Evolutionary conservation across 2,888 invertebrate species (phyloP).

Genomic region (Cheiracanthium punctorium): DNA sequence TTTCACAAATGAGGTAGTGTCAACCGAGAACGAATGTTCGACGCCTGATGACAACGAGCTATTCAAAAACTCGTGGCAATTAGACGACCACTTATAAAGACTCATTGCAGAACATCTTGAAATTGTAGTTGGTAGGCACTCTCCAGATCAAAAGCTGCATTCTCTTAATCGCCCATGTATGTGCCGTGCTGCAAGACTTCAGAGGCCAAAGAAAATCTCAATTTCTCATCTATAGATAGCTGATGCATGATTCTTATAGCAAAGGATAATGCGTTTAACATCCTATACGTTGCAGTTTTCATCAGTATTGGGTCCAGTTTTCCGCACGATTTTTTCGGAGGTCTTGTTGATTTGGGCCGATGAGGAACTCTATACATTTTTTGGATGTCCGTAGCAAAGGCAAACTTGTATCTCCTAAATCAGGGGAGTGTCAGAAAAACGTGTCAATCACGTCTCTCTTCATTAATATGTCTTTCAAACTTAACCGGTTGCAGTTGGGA

Average conservation of each 20-base stretch:
- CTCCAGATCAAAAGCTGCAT: neutral
- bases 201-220: neutral
- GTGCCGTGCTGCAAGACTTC: neutral
- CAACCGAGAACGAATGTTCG: neutral
- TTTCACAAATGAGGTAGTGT: neutral
- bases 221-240: constrained; percentile 12
- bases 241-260: constrained; percentile 22
- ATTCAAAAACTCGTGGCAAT: neutral
- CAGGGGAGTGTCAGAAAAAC: constrained; percentile 4
- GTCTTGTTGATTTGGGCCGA: constrained; percentile 11
- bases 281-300: constrained; percentile 14
- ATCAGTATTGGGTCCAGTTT: neutral
- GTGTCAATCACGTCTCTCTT: constrained; percentile 13
- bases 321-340: constrained; percentile 4
- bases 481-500: neutral
- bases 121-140: neutral
- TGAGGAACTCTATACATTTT: constrained; percentile 34
- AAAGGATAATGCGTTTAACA: neutral
- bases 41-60: neutral
- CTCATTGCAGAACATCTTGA: neutral
- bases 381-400: constrained; percentile 15
- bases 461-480: neutral
- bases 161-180: constrained; percentile 14
- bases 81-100: constrained; percentile 14
- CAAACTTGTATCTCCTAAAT: constrained; percentile 9